Conservation (phyloP, 2,888 invertebrate genomes). For the Drosophila algonquin region DNA sequence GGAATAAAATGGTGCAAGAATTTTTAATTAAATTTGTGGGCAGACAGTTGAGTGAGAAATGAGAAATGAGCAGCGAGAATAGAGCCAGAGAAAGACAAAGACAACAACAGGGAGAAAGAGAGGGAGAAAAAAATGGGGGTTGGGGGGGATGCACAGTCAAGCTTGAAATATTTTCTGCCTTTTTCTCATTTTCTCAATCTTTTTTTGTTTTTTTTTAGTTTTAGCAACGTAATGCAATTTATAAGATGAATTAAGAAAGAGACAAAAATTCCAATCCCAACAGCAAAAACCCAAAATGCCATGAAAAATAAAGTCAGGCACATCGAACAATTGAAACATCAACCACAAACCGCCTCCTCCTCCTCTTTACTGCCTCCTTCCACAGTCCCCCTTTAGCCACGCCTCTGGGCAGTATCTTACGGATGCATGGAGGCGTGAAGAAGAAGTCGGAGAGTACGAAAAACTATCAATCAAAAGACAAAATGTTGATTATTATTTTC, state of each 20-base stretch:
- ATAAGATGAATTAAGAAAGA: constrained; percentile 54
- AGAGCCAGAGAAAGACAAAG: constrained; percentile 29
- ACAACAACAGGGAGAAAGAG: constrained; percentile 12
- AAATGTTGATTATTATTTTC: constrained; percentile 64
- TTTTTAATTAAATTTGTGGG: constrained; percentile 76
- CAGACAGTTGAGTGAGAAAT: constrained; percentile 68
- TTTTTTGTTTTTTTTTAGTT: constrained; percentile 19
- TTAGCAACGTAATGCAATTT: constrained; percentile 73
- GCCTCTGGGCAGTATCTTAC: constrained; percentile 18
- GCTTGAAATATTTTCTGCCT: constrained; percentile 49
- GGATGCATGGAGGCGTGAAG: constrained; percentile 42
- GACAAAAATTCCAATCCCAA: constrained; percentile 38
- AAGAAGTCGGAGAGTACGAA: constrained; percentile 26
- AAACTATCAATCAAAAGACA: constrained; percentile 76
- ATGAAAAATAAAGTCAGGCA: constrained; percentile 70
- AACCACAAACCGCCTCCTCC: constrained; percentile 39
- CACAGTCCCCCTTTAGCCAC: background rate
- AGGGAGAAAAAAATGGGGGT: background rate
- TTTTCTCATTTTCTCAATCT: background rate
- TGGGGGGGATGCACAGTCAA: constrained; percentile 53
- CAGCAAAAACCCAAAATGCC: constrained; percentile 57
- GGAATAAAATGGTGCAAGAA: constrained; percentile 71
- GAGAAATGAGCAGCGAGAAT: constrained; percentile 67
- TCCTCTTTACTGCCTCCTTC: background rate
- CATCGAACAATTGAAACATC: constrained; percentile 51